Evolutionary conservation across 2,113 vertebrate species (phyloP).

Genomic region (Delphinapterus leucas): DNA sequence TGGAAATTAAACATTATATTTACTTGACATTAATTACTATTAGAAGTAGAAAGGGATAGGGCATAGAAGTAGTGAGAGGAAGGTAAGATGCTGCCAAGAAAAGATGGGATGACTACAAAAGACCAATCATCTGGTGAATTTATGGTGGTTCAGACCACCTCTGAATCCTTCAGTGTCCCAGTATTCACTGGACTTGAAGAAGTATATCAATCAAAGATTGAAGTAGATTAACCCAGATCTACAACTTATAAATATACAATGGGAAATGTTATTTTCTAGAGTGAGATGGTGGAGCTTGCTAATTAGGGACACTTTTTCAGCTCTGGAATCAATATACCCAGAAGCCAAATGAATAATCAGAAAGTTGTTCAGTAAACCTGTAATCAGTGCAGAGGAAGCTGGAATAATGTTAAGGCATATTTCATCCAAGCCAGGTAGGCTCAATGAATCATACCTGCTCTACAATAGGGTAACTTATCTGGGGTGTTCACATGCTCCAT

Average conservation of each 20-base stretch:
- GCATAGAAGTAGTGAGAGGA: background rate
- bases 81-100: background rate
- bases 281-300: background rate
- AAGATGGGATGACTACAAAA: background rate
- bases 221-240: background rate
- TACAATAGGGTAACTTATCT: too few species aligned
- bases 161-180: background rate
- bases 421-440: background rate
- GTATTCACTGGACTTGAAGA: background rate
- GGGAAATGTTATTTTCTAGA: background rate
- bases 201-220: background rate
- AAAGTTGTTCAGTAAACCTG: background rate
- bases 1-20: background rate
- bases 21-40: background rate
- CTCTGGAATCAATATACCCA: background rate
- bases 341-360: background rate
- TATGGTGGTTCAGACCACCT: background rate
- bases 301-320: background rate
- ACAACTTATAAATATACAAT: background rate
- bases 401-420: background rate
- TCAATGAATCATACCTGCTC: background rate
- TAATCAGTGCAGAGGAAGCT: background rate
- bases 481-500: background rate
- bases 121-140: background rate
- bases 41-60: background rate